Conservation (phyloP, 2,797 vertebrate genomes). For the Ibycter americanus region DNA sequence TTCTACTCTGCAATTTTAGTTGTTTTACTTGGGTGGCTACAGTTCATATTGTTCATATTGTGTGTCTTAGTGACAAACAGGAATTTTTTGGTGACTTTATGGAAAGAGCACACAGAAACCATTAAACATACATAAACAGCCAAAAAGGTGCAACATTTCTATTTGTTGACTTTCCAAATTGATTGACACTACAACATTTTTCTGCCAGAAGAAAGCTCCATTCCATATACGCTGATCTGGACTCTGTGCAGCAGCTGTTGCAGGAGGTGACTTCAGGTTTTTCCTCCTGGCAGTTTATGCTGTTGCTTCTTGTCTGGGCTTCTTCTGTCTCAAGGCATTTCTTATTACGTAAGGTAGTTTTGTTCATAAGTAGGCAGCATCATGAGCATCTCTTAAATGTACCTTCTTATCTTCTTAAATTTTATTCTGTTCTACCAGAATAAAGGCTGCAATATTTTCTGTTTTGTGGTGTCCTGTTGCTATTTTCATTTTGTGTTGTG, state of each 20-base stretch:
- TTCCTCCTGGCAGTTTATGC: neutral
- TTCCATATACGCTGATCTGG: fast-evolving
- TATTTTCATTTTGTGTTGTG: neutral
- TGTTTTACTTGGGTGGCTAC: neutral
- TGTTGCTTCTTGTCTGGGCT: neutral
- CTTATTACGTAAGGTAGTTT: neutral
- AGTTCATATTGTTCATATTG: neutral
- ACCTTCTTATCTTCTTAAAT: neutral
- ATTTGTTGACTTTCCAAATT: neutral
- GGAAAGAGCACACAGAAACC: fast-evolving
- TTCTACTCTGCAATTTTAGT: neutral
- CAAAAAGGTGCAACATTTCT: neutral
- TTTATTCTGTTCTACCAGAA: neutral
- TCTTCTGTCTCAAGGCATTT: neutral
- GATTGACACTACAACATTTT: neutral
- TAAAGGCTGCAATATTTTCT: neutral
- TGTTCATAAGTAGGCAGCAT: neutral
- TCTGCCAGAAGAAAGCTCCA: neutral
- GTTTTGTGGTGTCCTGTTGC: neutral
- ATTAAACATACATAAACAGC: neutral
- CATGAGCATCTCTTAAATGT: neutral
- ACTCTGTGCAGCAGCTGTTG: neutral
- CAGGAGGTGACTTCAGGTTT: neutral
- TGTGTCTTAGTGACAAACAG: neutral
- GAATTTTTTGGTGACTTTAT: neutral